Conservation (phyloP, 2,888 invertebrate genomes). For the Ophion costatus region DNA sequence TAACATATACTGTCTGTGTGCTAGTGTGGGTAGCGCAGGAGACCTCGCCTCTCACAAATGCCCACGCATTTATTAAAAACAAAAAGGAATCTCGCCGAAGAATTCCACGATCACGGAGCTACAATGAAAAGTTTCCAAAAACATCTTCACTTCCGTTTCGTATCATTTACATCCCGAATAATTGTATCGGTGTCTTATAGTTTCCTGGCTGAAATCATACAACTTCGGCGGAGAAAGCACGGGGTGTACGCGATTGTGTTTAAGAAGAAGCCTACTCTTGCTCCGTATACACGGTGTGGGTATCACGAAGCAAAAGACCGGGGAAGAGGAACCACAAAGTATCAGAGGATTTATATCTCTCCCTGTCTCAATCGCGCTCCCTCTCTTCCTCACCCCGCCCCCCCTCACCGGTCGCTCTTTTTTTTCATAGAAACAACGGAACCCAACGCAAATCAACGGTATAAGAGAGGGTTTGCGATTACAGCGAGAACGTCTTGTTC, state of each 20-base stretch:
- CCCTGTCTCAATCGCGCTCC: conserved; percentile 7
- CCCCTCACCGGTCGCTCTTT: not conserved
- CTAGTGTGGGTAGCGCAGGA: no score
- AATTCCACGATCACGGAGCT: no score
- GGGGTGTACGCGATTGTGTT: conserved; percentile 56
- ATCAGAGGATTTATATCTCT: conserved; percentile 30
- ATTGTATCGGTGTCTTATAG: not conserved
- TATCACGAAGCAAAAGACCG: conserved; percentile 43
- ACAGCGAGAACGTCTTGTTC: conserved; percentile 63
- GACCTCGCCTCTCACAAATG: no score
- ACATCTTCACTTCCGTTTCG: not conserved
- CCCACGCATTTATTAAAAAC: no score
- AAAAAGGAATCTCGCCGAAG: no score
- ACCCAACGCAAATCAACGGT: conserved; percentile 35
- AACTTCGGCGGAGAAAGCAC: not conserved
- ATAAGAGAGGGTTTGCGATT: conserved; percentile 55
- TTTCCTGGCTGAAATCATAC: conserved; percentile 1
- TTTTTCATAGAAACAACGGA: conserved; percentile 34
- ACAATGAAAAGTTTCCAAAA: not conserved
- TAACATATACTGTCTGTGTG: no score
- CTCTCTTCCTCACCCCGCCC: not conserved
- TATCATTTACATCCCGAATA: not conserved
- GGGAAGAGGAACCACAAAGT: conserved; percentile 41
- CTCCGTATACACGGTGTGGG: conserved; percentile 35
- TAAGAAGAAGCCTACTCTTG: conserved; percentile 43